These are phyloP conservation scores for Hirtodrosophila trivittata DNA, from an alignment of 2,888 invertebrate genomes.

Conservation along the genomic window DNA sequence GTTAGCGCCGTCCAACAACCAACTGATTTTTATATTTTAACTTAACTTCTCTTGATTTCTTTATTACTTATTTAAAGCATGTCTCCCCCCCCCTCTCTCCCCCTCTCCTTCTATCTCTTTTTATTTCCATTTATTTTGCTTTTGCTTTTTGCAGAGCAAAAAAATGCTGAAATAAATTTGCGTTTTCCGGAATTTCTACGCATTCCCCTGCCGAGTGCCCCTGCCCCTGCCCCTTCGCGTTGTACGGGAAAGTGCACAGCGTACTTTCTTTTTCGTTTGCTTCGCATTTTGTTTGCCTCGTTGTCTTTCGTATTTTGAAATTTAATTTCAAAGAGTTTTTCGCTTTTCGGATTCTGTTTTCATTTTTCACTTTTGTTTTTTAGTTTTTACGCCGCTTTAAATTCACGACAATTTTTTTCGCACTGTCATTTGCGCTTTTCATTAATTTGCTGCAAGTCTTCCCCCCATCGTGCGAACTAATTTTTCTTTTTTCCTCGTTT, in stretches of 20 bases:
- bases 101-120: too few relatives aligned
- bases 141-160: slow-evolving; percentile 25
- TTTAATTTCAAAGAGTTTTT: slow-evolving; percentile 69
- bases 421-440: slow-evolving; percentile 70
- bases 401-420: slow-evolving; percentile 55
- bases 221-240: background rate
- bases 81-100: too few relatives aligned
- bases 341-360: slow-evolving; percentile 31
- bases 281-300: slow-evolving; percentile 47
- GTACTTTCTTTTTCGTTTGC: slow-evolving; percentile 52
- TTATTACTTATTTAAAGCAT: slow-evolving; percentile 77
- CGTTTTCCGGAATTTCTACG: slow-evolving; percentile 70
- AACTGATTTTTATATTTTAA: slow-evolving; percentile 74
- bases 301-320: slow-evolving; percentile 61
- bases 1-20: slow-evolving; percentile 63
- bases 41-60: slow-evolving; percentile 71
- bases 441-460: slow-evolving; percentile 62
- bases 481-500: slow-evolving; percentile 18
- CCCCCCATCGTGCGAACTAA: slow-evolving; percentile 63
- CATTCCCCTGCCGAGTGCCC: slow-evolving; percentile 7
- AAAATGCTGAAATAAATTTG: slow-evolving; percentile 67
- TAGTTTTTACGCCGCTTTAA: slow-evolving; percentile 60
- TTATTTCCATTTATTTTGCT: slow-evolving; percentile 16
- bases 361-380: background rate
- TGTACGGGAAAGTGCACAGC: slow-evolving; percentile 40